Conservation (phyloP, 2,113 vertebrate species). For the Delphinapterus leucas region DNA sequence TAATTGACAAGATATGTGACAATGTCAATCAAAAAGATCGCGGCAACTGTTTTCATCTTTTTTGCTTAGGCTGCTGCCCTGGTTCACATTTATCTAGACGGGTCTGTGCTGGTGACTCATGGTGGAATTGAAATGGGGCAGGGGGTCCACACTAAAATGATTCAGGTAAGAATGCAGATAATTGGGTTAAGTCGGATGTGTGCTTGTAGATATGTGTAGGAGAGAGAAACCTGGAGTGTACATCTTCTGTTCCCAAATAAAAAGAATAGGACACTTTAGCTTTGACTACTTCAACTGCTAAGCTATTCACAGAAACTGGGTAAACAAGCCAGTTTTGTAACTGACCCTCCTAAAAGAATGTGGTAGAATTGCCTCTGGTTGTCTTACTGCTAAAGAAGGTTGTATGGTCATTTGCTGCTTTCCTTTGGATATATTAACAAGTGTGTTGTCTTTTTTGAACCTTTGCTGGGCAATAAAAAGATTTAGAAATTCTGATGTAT, state of each 20-base stretch:
- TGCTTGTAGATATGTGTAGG: neutral
- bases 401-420: neutral
- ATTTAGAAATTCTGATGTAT: neutral
- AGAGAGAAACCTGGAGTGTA: neutral
- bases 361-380: neutral
- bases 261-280: neutral
- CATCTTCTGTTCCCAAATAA: neutral
- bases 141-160: slow-evolving; percentile 89
- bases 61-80: slow-evolving; percentile 85
- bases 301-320: neutral
- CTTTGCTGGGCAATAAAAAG: neutral
- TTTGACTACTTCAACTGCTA: neutral
- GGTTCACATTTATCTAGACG: slow-evolving; percentile 89
- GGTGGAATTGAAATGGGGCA: slow-evolving; percentile 89
- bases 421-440: neutral
- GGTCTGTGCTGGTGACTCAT: slow-evolving; percentile 87
- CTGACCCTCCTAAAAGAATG: neutral
- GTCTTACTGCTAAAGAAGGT: neutral
- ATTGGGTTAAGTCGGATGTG: neutral
- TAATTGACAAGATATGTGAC: neutral
- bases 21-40: neutral
- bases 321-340: neutral
- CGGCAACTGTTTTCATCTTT: neutral
- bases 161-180: slow-evolving; percentile 79
- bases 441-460: neutral